phyloP scores from a whole-genome alignment of 1,140 invertebrate genomes.

The Heterodera schachtii region DNA sequence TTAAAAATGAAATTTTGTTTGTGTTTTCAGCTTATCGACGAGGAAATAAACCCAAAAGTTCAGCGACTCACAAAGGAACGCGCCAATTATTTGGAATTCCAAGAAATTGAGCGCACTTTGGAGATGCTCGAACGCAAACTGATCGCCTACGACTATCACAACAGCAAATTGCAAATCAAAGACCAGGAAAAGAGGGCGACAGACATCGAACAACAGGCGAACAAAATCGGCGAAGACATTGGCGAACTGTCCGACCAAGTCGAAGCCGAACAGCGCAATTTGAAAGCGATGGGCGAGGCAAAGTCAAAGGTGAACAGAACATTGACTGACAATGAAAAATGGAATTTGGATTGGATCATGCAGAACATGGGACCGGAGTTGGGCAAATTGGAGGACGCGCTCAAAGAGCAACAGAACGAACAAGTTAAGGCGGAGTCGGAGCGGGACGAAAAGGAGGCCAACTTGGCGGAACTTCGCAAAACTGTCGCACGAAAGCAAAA shows the following conservation, averaged over 20 bases:
- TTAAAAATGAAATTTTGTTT: neutral
- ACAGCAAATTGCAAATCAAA: slow-evolving; percentile 25
- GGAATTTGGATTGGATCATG: neutral
- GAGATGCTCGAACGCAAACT: slow-evolving; percentile 74
- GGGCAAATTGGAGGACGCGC: slow-evolving; percentile 20
- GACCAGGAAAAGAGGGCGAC: neutral
- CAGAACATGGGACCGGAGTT: slow-evolving; percentile 31
- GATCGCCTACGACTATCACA: slow-evolving; percentile 48
- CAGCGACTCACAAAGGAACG: slow-evolving; percentile 84
- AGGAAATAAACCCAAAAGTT: slow-evolving; percentile 85
- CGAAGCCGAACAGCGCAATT: slow-evolving; percentile 15
- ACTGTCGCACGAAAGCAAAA: slow-evolving; percentile 35
- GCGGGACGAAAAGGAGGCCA: slow-evolving; percentile 33
- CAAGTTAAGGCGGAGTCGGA: slow-evolving; percentile 41
- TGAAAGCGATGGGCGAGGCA: slow-evolving; percentile 23
- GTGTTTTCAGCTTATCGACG: slow-evolving; percentile 75
- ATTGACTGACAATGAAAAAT: neutral
- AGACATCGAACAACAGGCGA: slow-evolving; percentile 14
- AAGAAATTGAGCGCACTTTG: slow-evolving; percentile 81
- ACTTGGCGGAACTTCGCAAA: slow-evolving; percentile 19
- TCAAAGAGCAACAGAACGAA: slow-evolving; percentile 23
- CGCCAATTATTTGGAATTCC: slow-evolving; percentile 82
- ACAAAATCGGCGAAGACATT: slow-evolving; percentile 22
- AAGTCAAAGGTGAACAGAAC: slow-evolving; percentile 13
- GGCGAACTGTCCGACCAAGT: neutral